Conservation (phyloP, 1,140 invertebrate species). For the Pachyrhynchus sulphureomaculatus region DNA sequence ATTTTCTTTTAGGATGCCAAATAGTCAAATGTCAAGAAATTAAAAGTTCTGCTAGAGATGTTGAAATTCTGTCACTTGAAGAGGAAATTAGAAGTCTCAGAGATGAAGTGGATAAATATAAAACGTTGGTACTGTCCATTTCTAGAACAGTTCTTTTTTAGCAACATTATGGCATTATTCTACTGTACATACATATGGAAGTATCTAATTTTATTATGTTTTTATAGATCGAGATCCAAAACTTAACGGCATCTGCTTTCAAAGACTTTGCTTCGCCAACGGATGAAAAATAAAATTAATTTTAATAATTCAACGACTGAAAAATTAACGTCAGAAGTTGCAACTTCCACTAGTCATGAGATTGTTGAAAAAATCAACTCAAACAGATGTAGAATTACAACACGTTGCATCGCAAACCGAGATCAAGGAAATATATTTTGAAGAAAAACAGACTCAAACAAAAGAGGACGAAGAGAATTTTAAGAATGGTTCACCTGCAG, state of each 20-base stretch:
- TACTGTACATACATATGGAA: no score
- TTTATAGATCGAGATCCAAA: constrained; percentile 53
- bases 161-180: no score
- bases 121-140: constrained; percentile 47
- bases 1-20: not conserved
- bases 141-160: constrained; percentile 1
- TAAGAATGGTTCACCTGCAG: no score
- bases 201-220: not conserved
- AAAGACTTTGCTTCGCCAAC: constrained; percentile 54
- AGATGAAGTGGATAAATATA: constrained; percentile 58
- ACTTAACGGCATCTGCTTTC: constrained; percentile 55
- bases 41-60: constrained; percentile 44
- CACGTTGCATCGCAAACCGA: no score
- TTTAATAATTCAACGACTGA: not conserved
- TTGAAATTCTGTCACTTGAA: constrained; percentile 48
- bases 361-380: no score
- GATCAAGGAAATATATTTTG: no score
- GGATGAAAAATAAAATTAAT: constrained; percentile 38
- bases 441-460: no score
- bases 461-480: no score
- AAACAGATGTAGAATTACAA: no score
- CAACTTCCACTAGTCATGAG: no score
- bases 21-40: constrained; percentile 27
- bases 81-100: constrained; percentile 55
- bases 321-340: no score